Percentiles rank a stretch among this genome's conserved stretches.
phyloP scores from a whole-genome alignment of 1,140 invertebrate species.

The Odontomachus brunneus region DNA sequence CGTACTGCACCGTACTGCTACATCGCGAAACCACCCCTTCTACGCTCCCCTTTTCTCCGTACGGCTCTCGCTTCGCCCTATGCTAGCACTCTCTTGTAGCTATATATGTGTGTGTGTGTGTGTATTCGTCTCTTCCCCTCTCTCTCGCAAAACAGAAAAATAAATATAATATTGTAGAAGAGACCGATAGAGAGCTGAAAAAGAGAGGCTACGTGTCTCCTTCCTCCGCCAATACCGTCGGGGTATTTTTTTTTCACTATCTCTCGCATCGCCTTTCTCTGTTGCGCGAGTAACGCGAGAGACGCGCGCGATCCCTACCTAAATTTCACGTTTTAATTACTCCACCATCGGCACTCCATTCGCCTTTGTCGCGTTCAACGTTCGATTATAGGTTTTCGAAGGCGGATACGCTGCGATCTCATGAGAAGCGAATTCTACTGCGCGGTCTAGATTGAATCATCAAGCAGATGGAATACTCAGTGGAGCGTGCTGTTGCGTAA shows the following conservation, averaged over 20 bases:
- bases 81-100: slow-evolving; percentile 62
- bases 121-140: not conserved
- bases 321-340: slow-evolving; percentile 81
- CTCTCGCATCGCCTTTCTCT: not conserved
- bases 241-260: not conserved
- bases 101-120: slow-evolving; percentile 32
- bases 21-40: slow-evolving; percentile 70
- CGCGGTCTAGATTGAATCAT: slow-evolving; percentile 42
- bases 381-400: not conserved
- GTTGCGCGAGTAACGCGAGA: slow-evolving; percentile 62
- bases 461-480: slow-evolving; percentile 36
- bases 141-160: slow-evolving; percentile 46
- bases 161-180: slow-evolving; percentile 44
- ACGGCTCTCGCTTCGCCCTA: slow-evolving; percentile 61
- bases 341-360: slow-evolving; percentile 64
- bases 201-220: slow-evolving; percentile 37
- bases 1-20: slow-evolving; percentile 66
- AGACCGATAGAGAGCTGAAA: slow-evolving; percentile 10
- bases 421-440: slow-evolving; percentile 66
- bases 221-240: slow-evolving; percentile 50
- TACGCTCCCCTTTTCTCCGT: slow-evolving; percentile 53
- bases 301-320: slow-evolving; percentile 69
- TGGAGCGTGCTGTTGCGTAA: slow-evolving; percentile 25
- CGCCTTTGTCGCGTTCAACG: slow-evolving; percentile 33
- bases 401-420: not conserved